These are phyloP conservation scores for Ceratosolen solmsi DNA, from an alignment of 1,140 invertebrate genomes.

Conservation along the genomic window DNA sequence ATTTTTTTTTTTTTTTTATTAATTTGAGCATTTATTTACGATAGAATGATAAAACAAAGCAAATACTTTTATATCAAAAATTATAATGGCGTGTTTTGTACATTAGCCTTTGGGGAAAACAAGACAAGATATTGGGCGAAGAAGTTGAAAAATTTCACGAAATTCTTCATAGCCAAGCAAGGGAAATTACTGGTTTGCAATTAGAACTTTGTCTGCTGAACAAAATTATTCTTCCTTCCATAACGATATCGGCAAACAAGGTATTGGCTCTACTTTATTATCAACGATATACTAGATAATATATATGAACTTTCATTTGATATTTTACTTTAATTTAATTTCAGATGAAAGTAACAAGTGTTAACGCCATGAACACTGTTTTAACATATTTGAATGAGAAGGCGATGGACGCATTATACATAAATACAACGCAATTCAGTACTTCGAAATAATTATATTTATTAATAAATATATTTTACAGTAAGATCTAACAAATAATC, in stretches of 20 bases:
- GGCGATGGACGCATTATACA: constrained; percentile 57
- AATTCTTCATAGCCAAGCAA: constrained; percentile 57
- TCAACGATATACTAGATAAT: constrained; percentile 10
- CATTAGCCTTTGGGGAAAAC: constrained; percentile 54
- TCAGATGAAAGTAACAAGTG: constrained; percentile 62
- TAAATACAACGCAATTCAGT: constrained; percentile 10
- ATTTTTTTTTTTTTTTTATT: too few relatives aligned
- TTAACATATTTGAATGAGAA: constrained; percentile 63
- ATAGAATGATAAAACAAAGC: too few relatives aligned
- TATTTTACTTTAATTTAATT: constrained; percentile 51
- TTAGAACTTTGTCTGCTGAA: constrained; percentile 60
- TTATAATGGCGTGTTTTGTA: too few relatives aligned
- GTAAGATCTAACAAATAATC: neutral
- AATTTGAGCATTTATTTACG: too few relatives aligned
- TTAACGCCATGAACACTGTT: constrained; percentile 57
- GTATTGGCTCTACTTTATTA: constrained; percentile 53
- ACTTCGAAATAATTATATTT: constrained; percentile 33
- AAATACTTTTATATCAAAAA: too few relatives aligned
- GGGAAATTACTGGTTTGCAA: constrained; percentile 53
- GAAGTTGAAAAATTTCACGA: constrained; percentile 61
- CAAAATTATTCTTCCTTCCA: constrained; percentile 58
- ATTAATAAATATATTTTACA: neutral
- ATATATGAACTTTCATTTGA: neutral
- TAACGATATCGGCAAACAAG: constrained; percentile 61
- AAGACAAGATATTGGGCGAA: constrained; percentile 40